Percentiles rank a stretch among this genome's conserved stretches.
These are phyloP conservation scores for Trematocara nigrifrons DNA, from an alignment of 2,113 vertebrate genomes.

Conservation along the genomic window DNA sequence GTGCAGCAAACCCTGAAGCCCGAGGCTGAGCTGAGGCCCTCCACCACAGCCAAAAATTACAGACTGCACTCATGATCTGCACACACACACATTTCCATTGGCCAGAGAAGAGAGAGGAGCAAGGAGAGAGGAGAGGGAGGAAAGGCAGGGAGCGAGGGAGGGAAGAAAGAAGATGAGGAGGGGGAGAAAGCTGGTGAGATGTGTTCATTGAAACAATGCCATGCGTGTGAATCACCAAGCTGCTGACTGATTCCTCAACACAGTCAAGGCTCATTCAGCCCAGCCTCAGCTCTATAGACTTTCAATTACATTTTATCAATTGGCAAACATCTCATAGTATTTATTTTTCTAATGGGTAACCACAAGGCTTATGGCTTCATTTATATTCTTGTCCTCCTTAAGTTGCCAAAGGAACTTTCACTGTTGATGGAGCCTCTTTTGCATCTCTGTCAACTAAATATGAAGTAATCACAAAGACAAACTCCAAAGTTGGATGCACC, in stretches of 20 bases:
- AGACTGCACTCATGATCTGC: conserved; percentile 66
- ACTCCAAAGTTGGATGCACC: not conserved
- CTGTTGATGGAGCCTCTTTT: not conserved
- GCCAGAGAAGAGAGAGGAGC: conserved; percentile 35
- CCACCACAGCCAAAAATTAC: conserved; percentile 74
- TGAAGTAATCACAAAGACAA: not conserved
- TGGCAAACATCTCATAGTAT: not conserved
- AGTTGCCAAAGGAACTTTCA: not conserved
- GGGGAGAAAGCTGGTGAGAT: not conserved
- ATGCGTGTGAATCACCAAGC: conserved; percentile 31
- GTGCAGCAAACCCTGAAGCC: conserved; percentile 62
- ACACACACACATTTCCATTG: conserved; percentile 71
- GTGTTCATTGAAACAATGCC: conserved; percentile 32
- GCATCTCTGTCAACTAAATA: not conserved
- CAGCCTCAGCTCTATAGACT: not conserved
- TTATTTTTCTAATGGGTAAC: not conserved
- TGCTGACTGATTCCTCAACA: not conserved
- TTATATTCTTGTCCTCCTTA: not conserved
- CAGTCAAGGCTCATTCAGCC: not conserved
- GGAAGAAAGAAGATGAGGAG: not conserved
- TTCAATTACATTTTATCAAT: not conserved
- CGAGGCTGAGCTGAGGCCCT: conserved; percentile 60
- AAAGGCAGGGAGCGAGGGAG: not conserved
- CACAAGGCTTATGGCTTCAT: not conserved
- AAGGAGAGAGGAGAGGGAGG: not conserved